phyloP scores from a whole-genome alignment of 1,140 invertebrate genomes.

The Paraescarpia echinospica region DNA sequence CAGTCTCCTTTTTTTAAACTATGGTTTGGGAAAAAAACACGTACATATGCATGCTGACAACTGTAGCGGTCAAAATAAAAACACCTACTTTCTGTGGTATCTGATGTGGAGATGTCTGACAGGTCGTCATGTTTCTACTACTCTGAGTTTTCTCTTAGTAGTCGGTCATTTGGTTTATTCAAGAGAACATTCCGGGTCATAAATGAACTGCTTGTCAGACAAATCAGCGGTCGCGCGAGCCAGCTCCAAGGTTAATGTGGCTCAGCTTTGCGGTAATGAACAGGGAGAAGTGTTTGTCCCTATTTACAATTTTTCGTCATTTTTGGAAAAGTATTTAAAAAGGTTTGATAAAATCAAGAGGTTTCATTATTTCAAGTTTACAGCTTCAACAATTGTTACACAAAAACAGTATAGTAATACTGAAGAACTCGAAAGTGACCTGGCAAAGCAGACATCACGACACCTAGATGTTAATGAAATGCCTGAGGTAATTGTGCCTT shows the following conservation, averaged over 20 bases:
- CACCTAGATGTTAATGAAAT: background rate
- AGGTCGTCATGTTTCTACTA: slow-evolving; percentile 28
- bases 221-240: slow-evolving; percentile 21
- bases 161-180: slow-evolving; percentile 40
- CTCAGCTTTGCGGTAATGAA: slow-evolving; percentile 21
- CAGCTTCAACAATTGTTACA: slow-evolving; percentile 17
- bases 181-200: slow-evolving; percentile 29
- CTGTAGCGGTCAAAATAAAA: slow-evolving; percentile 42
- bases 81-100: slow-evolving; percentile 39
- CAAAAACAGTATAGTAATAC: slow-evolving; percentile 11
- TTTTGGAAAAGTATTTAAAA: slow-evolving; percentile 30
- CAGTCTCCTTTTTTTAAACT: slow-evolving; percentile 34
- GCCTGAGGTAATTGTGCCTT: slow-evolving; percentile 13
- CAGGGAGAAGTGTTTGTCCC: slow-evolving; percentile 28
- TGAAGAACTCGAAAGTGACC: slow-evolving; percentile 3
- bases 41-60: slow-evolving; percentile 37
- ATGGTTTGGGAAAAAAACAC: slow-evolving; percentile 36
- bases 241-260: background rate
- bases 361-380: slow-evolving; percentile 29
- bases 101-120: slow-evolving; percentile 34
- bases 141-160: slow-evolving; percentile 35
- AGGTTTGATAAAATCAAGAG: slow-evolving; percentile 31
- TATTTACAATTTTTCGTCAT: slow-evolving; percentile 32
- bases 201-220: slow-evolving; percentile 14
- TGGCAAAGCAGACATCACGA: slow-evolving; percentile 7